Conservation (phyloP, 1,140 invertebrate genomes). For the Drosophila obscura region DNA sequence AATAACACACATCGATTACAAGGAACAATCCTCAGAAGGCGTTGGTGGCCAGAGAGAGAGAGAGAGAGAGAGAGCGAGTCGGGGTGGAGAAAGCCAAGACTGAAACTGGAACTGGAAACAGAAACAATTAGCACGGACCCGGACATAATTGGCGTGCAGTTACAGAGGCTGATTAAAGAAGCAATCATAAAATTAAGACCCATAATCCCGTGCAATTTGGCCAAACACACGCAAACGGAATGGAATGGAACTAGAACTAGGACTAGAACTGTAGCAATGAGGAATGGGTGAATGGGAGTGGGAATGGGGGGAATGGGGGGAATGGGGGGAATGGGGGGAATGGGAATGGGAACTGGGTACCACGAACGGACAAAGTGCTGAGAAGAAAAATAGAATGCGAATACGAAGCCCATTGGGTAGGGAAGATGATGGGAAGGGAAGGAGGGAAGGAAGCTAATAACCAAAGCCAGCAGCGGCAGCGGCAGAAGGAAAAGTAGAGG, state of each 20-base stretch:
- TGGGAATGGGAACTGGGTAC: not conserved
- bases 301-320: too few species aligned
- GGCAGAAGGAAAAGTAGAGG: not conserved
- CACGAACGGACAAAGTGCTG: constrained; percentile 19
- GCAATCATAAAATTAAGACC: constrained; percentile 81
- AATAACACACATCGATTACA: constrained; percentile 72
- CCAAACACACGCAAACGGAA: constrained; percentile 52
- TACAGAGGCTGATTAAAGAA: constrained; percentile 78
- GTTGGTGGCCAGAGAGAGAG: constrained; percentile 18
- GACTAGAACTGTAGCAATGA: not conserved
- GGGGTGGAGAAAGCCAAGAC: constrained; percentile 4
- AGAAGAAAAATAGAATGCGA: constrained; percentile 43
- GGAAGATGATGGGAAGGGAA: constrained; percentile 2
- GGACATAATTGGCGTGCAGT: constrained; percentile 78
- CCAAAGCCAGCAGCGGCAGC: constrained; percentile 8
- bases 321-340: too few species aligned
- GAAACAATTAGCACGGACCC: constrained; percentile 76
- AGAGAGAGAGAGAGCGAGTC: constrained; percentile 5
- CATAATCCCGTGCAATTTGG: constrained; percentile 77
- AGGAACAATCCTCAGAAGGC: constrained; percentile 19
- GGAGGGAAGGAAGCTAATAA: constrained; percentile 19
- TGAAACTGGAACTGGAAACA: constrained; percentile 41
- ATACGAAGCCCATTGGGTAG: not conserved
- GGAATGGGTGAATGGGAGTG: too few species aligned
- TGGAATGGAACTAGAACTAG: constrained; percentile 1